Evolutionary conservation across 2,797 vertebrate species (phyloP).

Genomic region (Gymnoscopelus microlampas): DNA sequence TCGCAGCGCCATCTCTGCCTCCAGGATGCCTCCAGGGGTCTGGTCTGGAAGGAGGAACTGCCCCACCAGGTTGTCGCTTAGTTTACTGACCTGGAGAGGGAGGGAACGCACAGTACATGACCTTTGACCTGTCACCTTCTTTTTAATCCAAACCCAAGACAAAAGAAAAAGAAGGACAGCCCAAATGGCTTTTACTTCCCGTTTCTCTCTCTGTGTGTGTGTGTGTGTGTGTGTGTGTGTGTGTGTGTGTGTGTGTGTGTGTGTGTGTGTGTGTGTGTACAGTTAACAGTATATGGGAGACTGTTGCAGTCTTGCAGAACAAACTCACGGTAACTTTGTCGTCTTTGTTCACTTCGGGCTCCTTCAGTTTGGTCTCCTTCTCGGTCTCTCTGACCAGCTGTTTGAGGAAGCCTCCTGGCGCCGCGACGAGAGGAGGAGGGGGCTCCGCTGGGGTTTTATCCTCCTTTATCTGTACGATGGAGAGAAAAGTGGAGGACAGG

Average conservation of each 20-base stretch:
- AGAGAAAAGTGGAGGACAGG: conserved; percentile 1
- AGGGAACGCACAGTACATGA: not conserved
- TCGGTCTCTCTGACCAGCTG: conserved; percentile 94
- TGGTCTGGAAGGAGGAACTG: conserved; percentile 80
- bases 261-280: too few species aligned
- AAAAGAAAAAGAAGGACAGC: too few species aligned
- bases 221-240: too few species aligned
- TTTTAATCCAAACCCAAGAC: too few species aligned
- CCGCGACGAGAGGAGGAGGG: conserved; percentile 83
- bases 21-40: conserved; percentile 68
- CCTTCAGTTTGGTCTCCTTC: conserved; percentile 87
- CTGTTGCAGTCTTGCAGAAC: too few species aligned
- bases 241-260: too few species aligned
- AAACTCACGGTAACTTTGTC: conserved; percentile 65
- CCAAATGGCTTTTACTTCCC: too few species aligned
- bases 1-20: conserved; percentile 71
- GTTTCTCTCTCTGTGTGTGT: too few species aligned
- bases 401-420: conserved; percentile 94
- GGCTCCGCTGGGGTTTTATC: conserved; percentile 85
- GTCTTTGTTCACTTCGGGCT: conserved; percentile 76
- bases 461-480: conserved; percentile 88
- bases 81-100: conserved; percentile 73
- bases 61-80: conserved; percentile 79
- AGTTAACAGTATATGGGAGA: too few species aligned
- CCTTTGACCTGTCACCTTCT: not conserved